These are phyloP conservation scores for Calliopum simillimum DNA, from an alignment of 2,888 invertebrate genomes.

Conservation along the genomic window DNA sequence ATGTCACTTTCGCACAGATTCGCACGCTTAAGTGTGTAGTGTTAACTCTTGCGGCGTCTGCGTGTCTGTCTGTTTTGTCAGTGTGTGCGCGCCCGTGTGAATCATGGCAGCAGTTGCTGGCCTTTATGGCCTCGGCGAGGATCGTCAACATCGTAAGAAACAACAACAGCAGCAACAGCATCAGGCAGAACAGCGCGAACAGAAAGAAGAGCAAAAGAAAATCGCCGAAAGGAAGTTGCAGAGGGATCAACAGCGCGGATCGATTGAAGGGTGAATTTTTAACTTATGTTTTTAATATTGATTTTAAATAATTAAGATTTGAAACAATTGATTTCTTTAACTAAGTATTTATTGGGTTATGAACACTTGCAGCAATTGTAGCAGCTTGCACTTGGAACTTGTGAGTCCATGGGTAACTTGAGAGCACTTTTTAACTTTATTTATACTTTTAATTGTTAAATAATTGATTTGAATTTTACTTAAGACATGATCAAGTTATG, in stretches of 20 bases:
- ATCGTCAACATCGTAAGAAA: constrained; percentile 70
- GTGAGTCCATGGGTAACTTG: too few species aligned
- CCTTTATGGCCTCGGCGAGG: constrained; percentile 83
- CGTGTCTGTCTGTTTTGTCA: background rate
- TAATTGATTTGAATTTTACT: too few species aligned
- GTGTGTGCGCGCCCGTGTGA: background rate
- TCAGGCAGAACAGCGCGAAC: constrained; percentile 71
- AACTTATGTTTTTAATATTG: constrained; percentile 18
- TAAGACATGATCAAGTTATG: too few species aligned
- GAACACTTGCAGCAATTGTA: too few species aligned
- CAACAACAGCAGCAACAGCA: constrained; percentile 70
- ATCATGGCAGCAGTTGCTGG: constrained; percentile 84
- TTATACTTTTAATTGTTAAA: too few species aligned
- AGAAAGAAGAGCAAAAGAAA: constrained; percentile 68
- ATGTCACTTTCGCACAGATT: background rate
- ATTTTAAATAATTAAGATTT: too few species aligned
- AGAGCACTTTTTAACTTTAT: too few species aligned
- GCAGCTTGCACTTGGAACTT: too few species aligned
- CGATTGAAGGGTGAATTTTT: constrained; percentile 60
- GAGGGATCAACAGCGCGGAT: constrained; percentile 58
- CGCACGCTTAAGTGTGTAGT: background rate
- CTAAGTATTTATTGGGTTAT: too few species aligned
- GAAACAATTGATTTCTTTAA: too few species aligned
- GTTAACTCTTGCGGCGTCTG: background rate
- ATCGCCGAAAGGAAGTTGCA: constrained; percentile 61